phyloP scores from a whole-genome alignment of 2,888 invertebrate genomes.

The Achlya flavicornis region DNA sequence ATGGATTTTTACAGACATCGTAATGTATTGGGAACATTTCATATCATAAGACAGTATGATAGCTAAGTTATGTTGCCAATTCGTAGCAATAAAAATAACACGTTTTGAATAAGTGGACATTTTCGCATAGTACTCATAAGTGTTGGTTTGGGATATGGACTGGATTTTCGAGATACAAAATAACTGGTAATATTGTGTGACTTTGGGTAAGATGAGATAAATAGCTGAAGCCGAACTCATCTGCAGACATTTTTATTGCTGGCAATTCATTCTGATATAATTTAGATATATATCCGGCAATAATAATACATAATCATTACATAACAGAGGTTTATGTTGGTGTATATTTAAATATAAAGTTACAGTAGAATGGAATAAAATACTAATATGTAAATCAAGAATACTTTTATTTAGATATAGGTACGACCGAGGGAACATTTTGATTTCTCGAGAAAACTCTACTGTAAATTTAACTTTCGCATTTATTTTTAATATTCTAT shows the following conservation, averaged over 20 bases:
- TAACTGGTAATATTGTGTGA: background rate
- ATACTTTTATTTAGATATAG: too few relatives aligned
- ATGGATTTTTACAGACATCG: too few relatives aligned
- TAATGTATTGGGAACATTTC: too few relatives aligned
- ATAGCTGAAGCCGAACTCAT: background rate
- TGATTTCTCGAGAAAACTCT: too few relatives aligned
- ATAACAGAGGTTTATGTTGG: background rate
- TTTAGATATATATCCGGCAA: background rate
- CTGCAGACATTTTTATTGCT: background rate
- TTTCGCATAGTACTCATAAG: background rate
- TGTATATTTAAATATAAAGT: background rate
- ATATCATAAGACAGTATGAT: too few relatives aligned
- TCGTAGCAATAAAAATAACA: too few relatives aligned
- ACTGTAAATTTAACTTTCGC: too few relatives aligned
- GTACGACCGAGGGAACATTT: too few relatives aligned
- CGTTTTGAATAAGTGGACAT: too few relatives aligned
- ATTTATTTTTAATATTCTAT: too few relatives aligned
- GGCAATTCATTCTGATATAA: background rate
- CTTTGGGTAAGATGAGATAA: background rate
- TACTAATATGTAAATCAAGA: background rate
- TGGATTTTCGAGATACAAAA: background rate
- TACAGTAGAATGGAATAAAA: background rate
- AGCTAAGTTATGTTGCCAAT: too few relatives aligned
- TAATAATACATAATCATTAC: background rate
- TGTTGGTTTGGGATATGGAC: background rate